Conservation (phyloP, 1,140 invertebrate species). For the Nilaparvata lugens region DNA sequence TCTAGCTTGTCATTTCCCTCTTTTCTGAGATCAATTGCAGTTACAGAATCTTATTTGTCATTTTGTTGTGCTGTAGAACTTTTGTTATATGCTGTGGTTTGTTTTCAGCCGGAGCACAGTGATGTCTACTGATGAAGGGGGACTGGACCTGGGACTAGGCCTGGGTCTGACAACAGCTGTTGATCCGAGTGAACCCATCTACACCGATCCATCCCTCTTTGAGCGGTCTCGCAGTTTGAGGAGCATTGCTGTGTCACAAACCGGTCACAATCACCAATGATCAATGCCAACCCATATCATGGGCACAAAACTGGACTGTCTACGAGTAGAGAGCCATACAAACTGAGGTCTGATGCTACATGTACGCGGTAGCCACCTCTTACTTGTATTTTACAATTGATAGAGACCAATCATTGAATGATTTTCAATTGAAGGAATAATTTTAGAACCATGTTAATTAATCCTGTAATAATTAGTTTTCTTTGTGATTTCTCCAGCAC, state of each 20-base stretch:
- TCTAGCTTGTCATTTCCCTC: no score
- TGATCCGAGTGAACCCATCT: conserved; percentile 86
- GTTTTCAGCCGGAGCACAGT: neutral
- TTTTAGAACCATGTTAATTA: no score
- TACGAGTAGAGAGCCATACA: no score
- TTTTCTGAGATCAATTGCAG: no score
- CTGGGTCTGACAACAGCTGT: conserved; percentile 33
- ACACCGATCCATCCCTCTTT: conserved; percentile 83
- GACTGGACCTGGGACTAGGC: neutral
- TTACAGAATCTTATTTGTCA: no score
- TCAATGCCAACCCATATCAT: neutral
- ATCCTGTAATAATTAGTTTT: no score
- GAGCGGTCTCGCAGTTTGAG: conserved; percentile 63
- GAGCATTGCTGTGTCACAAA: conserved; percentile 21
- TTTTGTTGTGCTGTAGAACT: neutral
- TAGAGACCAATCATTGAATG: no score
- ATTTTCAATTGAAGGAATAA: no score
- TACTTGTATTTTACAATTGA: no score
- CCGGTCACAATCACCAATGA: conserved; percentile 3
- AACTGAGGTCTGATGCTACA: no score
- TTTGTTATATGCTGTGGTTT: neutral
- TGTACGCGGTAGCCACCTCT: no score
- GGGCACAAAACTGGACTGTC: neutral
- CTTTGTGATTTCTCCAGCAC: no score
- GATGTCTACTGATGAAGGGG: neutral